phyloP scores from a whole-genome alignment of 2,113 vertebrate genomes.

The Scalopus aquaticus region DNA sequence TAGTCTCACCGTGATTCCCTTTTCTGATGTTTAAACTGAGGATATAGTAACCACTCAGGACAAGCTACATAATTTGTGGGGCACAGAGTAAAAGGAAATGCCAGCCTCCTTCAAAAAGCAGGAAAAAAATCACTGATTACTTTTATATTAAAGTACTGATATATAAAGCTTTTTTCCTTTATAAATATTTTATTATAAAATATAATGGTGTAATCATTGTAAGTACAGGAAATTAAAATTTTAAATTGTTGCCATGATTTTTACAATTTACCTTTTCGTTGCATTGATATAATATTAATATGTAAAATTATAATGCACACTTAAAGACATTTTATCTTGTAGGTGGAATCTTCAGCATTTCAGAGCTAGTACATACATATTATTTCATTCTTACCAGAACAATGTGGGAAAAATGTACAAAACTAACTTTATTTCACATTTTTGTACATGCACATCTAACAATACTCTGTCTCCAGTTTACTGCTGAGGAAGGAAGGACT shows the following conservation, averaged over 20 bases:
- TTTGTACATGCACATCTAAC: background rate
- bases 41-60: background rate
- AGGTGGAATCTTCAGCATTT: background rate
- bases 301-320: background rate
- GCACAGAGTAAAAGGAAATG: background rate
- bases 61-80: background rate
- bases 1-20: background rate
- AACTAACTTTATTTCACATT: background rate
- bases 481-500: background rate
- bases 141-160: background rate
- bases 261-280: background rate
- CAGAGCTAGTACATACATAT: background rate
- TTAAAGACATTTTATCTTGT: background rate
- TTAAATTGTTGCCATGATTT: background rate
- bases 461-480: background rate
- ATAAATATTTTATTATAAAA: slow-evolving; percentile 8
- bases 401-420: background rate
- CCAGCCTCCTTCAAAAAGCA: background rate
- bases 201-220: background rate
- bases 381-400: slow-evolving; percentile 21
- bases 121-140: background rate
- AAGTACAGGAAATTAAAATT: background rate
- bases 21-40: background rate
- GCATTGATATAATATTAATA: background rate
- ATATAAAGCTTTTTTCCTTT: background rate